A percentile compares a stretch with the other conserved stretches of the same genome.
Evolutionary conservation across 2,113 vertebrate genomes (phyloP).

Genomic region (Jacana jacana): DNA sequence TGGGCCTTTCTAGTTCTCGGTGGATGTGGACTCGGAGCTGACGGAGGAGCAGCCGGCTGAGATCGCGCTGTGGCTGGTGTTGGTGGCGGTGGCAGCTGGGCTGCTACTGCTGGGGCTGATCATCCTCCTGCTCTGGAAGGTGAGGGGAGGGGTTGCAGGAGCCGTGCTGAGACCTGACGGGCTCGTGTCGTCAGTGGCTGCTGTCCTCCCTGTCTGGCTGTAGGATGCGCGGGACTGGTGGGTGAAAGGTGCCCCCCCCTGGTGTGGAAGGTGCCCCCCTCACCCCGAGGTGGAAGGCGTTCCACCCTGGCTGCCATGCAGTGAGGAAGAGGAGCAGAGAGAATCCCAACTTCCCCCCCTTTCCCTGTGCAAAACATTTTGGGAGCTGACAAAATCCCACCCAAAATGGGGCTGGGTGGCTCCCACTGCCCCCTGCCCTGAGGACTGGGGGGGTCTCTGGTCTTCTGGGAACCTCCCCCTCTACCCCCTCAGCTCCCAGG

Average conservation of each 20-base stretch:
- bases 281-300: background rate
- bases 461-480: background rate
- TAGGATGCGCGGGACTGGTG: accelerated
- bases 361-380: background rate
- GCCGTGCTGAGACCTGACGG: accelerated
- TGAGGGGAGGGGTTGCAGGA: slow-evolving; percentile 21
- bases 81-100: slow-evolving; percentile 84
- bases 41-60: slow-evolving; percentile 81
- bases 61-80: slow-evolving; percentile 90
- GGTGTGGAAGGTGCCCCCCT: background rate
- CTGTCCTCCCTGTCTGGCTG: background rate
- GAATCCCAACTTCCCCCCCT: too few relatives aligned
- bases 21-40: slow-evolving; percentile 85
- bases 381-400: background rate
- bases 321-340: slow-evolving; percentile 10
- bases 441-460: background rate
- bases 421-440: background rate
- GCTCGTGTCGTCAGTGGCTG: background rate
- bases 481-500: background rate
- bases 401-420: background rate
- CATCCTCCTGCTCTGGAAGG: slow-evolving; percentile 92
- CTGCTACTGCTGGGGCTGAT: slow-evolving; percentile 88
- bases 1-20: slow-evolving; percentile 73
- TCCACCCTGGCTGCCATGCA: accelerated
- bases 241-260: background rate